phyloP scores from a whole-genome alignment of 1,140 invertebrate species.

The Anoplophora glabripennis region DNA sequence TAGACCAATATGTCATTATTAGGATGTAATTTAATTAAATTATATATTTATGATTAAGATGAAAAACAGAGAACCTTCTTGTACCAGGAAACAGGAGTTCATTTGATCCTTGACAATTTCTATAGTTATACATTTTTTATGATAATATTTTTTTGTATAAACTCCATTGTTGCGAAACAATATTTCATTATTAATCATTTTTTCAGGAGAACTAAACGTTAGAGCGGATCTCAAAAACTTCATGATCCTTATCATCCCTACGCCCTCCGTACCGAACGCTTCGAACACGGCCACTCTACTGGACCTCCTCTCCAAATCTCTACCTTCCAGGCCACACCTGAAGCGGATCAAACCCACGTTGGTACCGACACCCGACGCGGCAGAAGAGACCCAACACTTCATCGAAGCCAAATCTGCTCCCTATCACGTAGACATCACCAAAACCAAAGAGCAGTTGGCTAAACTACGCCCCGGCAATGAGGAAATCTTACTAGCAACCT shows the following conservation, averaged over 20 bases:
- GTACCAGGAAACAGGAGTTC: no score
- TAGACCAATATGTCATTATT: no score
- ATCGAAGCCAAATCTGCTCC: slow-evolving; percentile 48
- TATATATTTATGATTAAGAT: no score
- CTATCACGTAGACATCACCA: slow-evolving; percentile 46
- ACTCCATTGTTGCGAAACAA: no score
- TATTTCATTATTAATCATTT: not conserved
- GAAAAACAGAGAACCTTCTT: no score
- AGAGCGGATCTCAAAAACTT: slow-evolving; percentile 64
- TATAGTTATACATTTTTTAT: no score
- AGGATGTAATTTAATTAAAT: no score
- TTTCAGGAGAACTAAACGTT: slow-evolving; percentile 56
- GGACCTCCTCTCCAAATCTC: slow-evolving; percentile 48
- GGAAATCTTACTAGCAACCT: slow-evolving; percentile 24
- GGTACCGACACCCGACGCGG: slow-evolving; percentile 18
- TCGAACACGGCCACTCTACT: slow-evolving; percentile 42
- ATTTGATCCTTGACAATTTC: no score
- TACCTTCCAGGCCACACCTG: slow-evolving; percentile 17
- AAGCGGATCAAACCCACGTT: slow-evolving; percentile 10
- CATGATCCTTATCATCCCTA: slow-evolving; percentile 58
- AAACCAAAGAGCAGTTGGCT: slow-evolving; percentile 32
- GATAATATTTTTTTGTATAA: no score
- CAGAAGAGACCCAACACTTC: slow-evolving; percentile 38
- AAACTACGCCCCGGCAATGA: slow-evolving; percentile 15
- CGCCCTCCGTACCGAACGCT: slow-evolving; percentile 29